Conservation (phyloP, 2,888 invertebrate genomes). For the Euzophera pinguis region DNA sequence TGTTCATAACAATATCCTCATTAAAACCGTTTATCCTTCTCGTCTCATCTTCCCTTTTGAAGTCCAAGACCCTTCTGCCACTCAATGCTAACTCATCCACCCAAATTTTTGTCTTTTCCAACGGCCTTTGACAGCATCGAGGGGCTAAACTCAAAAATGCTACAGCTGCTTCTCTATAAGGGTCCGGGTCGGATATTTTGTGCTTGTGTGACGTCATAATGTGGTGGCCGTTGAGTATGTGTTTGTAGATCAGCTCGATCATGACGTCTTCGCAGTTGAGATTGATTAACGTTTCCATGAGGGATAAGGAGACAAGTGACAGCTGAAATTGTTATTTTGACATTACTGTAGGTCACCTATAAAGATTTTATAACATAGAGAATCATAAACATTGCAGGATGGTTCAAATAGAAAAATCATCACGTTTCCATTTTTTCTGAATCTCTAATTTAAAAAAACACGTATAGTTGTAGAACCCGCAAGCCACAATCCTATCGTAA, state of each 20-base stretch:
- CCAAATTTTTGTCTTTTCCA: constrained; percentile 58
- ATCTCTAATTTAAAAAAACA: no score
- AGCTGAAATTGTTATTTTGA: constrained; percentile 66
- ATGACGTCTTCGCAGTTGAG: constrained; percentile 98
- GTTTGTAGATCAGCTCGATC: constrained; percentile 93
- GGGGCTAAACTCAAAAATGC: constrained; percentile 79
- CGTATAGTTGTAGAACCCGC: no score
- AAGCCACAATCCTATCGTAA: no score
- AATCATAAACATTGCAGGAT: no score
- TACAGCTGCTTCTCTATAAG: constrained; percentile 60
- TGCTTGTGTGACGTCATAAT: constrained; percentile 50
- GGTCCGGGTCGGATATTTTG: constrained; percentile 52
- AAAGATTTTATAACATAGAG: no score
- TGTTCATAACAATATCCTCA: constrained; percentile 63
- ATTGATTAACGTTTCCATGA: constrained; percentile 94
- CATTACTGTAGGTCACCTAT: background rate
- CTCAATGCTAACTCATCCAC: constrained; percentile 58
- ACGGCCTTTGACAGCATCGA: constrained; percentile 73
- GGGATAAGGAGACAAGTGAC: constrained; percentile 92
- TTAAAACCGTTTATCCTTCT: constrained; percentile 53
- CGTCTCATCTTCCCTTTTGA: constrained; percentile 44
- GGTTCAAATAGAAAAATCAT: no score
- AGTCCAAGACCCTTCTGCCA: constrained; percentile 55
- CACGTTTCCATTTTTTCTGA: no score
- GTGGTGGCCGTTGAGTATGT: constrained; percentile 79